Evolutionary conservation across 1,140 invertebrate genomes (phyloP).

Genomic region (Artemia franciscana): DNA sequence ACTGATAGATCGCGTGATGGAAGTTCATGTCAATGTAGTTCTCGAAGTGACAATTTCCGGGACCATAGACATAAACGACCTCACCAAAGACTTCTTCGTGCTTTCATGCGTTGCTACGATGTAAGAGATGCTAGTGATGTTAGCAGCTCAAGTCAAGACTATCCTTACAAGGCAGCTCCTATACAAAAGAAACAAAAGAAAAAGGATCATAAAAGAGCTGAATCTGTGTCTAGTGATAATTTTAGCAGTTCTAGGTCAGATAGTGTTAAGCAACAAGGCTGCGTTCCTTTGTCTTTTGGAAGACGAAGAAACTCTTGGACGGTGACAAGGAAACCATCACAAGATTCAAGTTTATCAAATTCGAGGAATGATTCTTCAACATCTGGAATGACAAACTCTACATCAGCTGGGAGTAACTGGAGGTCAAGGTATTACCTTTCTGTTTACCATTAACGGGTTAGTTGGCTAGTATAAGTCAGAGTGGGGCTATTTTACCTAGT

Average conservation of each 20-base stretch:
- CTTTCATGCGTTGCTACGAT: not conserved
- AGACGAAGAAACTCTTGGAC: constrained; percentile 58
- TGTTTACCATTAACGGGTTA: too few species aligned
- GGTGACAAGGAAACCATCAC: constrained; percentile 62
- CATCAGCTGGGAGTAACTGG: constrained; percentile 40
- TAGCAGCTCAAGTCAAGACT: constrained; percentile 24
- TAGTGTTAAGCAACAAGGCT: constrained; percentile 34
- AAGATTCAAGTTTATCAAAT: constrained; percentile 57
- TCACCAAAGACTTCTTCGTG: constrained; percentile 1
- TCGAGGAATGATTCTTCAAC: constrained; percentile 65
- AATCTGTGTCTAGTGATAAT: constrained; percentile 61
- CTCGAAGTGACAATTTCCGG: constrained; percentile 22
- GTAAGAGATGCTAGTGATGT: not conserved
- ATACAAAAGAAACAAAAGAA: constrained; percentile 37
- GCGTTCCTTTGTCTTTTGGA: constrained; percentile 43
- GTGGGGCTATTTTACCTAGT: too few species aligned
- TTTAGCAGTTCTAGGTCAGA: constrained; percentile 60
- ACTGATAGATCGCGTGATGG: constrained; percentile 42
- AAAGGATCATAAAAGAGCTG: constrained; percentile 23
- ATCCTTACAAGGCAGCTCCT: constrained; percentile 54
- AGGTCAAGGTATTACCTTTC: constrained; percentile 23
- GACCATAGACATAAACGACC: not conserved
- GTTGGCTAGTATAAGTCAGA: too few species aligned
- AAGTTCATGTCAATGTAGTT: constrained; percentile 28
- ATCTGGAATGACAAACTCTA: constrained; percentile 56